Evolutionary conservation across 2,888 invertebrate genomes (phyloP), one percentile per base, ranked within the genome.

Genomic region (Drosophila greeni): DNA sequence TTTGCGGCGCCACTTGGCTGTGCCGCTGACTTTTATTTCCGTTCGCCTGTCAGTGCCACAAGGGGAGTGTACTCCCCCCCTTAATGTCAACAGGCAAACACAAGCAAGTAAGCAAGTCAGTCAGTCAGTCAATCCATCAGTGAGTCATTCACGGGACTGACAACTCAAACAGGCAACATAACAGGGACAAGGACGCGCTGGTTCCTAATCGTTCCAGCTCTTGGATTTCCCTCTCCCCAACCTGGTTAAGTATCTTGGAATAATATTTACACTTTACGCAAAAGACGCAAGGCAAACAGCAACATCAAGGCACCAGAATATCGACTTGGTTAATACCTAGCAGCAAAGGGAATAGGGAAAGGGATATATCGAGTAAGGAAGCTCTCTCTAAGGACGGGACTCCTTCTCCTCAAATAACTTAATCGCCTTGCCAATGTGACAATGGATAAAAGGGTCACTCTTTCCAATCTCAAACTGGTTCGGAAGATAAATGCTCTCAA

Each of bases 201-300:
- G 11, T 73, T 73, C 76, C 82, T 82, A 78, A 78, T 82, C 82
- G 39, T 39, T 29, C 26, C 26, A 9, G 37, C 33, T 20, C 11
- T 23, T 4, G 23, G 5, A n/a, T 54, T n/a, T n/a, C n/a, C n/a
- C 18, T 16, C 24, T 8, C 76, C 67, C 66, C 78, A 82, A 82
- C 77, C 76, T 76, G 75, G 81, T 65, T 75, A 80, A 80, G 81
- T 80, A 82, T 82, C 83, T 80, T 80, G 75, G 67, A 77, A 82
- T 82, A 80, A 82, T 80, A 82, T 80, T 80, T 80, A 80, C 79
- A 80, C 81, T 82, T 77, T 75, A 68, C 67, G 79, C 81, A 78
- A 75, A 75, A 75, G 77, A 80, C 71, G 67, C 67, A 69, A 59
- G 23, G 73, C 77, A 79, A 76, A 76, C 80, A 80, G 60, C 65